phyloP scores from a whole-genome alignment of 2,888 invertebrate genomes.

The Cephus nigrinus region DNA sequence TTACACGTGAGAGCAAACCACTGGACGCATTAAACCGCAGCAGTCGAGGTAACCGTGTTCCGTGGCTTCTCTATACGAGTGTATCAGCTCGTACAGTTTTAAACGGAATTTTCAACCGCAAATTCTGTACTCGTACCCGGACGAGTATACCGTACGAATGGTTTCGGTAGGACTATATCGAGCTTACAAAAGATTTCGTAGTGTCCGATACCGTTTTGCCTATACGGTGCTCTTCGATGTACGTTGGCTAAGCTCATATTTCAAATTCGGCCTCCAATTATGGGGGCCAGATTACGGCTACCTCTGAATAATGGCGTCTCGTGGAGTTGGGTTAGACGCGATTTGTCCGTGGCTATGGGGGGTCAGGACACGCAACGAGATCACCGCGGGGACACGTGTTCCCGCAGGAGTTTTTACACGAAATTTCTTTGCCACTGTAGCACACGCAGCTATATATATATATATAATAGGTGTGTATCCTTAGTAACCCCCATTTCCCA shows the following conservation, averaged over 20 bases:
- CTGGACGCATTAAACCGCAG: not conserved
- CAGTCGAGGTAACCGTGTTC: not conserved
- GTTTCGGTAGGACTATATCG: not conserved
- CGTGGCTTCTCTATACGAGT: not conserved
- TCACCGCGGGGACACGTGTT: slow-evolving; percentile 26
- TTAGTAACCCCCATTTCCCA: not conserved
- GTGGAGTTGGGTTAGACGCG: slow-evolving; percentile 16
- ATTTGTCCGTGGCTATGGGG: slow-evolving; percentile 37
- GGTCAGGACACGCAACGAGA: slow-evolving; percentile 27
- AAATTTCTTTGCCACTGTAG: slow-evolving; percentile 8
- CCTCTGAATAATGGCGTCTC: slow-evolving; percentile 36
- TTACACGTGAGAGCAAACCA: not conserved
- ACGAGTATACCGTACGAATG: not conserved
- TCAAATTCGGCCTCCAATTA: slow-evolving; percentile 34
- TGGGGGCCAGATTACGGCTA: slow-evolving; percentile 33
- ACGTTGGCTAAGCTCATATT: slow-evolving; percentile 4
- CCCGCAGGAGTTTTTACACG: slow-evolving; percentile 30
- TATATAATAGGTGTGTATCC: not conserved
- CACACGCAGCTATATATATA: not conserved
- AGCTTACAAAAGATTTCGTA: not conserved
- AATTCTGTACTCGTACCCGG: not conserved
- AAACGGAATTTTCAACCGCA: not conserved
- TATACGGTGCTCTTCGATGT: not conserved
- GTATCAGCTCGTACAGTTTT: not conserved
- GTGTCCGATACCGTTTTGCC: not conserved